phyloP scores from a whole-genome alignment of 2,113 vertebrate genomes.

The Dolichallabes microphthalmus region DNA sequence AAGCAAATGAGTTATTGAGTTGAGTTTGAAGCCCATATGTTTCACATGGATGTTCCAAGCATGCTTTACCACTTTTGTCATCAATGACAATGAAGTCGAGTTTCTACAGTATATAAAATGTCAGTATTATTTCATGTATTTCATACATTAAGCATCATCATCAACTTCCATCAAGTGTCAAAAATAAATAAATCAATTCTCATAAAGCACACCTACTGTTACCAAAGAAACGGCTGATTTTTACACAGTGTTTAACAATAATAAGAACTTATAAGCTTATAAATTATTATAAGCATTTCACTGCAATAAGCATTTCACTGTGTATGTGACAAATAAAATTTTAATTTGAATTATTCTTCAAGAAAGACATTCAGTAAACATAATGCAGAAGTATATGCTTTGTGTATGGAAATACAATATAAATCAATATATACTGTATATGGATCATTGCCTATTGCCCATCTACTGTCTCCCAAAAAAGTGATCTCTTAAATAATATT shows the following conservation, averaged over 20 bases:
- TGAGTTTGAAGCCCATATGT: conserved; percentile 18
- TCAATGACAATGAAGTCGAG: neutral
- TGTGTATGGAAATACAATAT: conserved; percentile 21
- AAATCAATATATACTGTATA: conserved; percentile 19
- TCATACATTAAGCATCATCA: conserved; percentile 29
- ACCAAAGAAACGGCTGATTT: conserved; percentile 30
- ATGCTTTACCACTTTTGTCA: neutral
- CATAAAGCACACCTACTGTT: conserved; percentile 28
- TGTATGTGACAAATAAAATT: too few species aligned
- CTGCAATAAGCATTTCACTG: too few species aligned
- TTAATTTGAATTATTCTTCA: conserved; percentile 17
- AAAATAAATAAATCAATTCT: conserved; percentile 33
- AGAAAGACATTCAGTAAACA: conserved; percentile 21
- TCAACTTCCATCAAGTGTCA: conserved; percentile 13
- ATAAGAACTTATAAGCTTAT: too few species aligned
- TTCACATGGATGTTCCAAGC: conserved; percentile 2
- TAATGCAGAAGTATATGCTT: conserved; percentile 38
- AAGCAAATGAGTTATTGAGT: conserved; percentile 17
- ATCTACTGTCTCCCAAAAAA: conserved; percentile 1
- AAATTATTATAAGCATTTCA: too few species aligned
- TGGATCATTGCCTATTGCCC: conserved; percentile 25
- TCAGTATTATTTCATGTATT: conserved; percentile 4
- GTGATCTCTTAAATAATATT: conserved; percentile 34
- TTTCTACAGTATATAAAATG: neutral
- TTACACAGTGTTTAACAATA: conserved; percentile 37